phyloP scores from a whole-genome alignment of 2,797 vertebrate genomes.

The Telmatherina bonti region DNA sequence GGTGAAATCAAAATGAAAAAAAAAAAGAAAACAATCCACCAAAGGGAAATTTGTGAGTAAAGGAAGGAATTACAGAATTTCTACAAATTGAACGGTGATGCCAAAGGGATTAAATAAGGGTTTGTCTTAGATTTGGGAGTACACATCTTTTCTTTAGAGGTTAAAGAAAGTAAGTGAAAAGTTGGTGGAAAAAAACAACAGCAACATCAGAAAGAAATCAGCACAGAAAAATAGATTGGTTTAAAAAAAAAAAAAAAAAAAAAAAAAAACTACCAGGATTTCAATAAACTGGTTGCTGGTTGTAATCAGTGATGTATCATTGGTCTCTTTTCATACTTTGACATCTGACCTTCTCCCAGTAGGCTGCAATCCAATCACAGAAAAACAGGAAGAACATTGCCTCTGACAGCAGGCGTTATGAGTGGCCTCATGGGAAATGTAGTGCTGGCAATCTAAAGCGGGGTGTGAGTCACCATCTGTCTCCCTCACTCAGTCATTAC shows the following conservation, averaged over 20 bases:
- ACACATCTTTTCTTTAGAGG: no score
- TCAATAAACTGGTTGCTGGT: conserved; percentile 39
- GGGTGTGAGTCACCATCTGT: conserved; percentile 81
- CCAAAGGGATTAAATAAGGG: no score
- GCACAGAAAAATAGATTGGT: background rate
- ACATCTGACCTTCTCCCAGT: conserved; percentile 72
- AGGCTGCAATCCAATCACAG: conserved; percentile 71
- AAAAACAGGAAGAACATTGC: conserved; percentile 78
- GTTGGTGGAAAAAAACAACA: no score
- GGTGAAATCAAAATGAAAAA: no score
- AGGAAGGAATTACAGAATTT: no score
- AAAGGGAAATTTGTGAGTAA: no score
- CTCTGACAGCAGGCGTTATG: conserved; percentile 76
- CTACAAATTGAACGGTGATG: no score
- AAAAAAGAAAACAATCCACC: no score
- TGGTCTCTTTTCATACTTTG: conserved; percentile 44
- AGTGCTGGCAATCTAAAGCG: conserved; percentile 78
- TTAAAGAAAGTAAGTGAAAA: no score
- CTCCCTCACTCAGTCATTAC: conserved; percentile 71
- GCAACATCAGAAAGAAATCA: background rate
- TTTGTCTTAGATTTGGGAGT: no score
- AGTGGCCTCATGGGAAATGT: conserved; percentile 84
- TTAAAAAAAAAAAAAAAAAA: no score
- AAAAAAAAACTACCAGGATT: conserved; percentile 22
- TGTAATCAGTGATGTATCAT: conserved; percentile 43